phyloP scores from a whole-genome alignment of 53 echinoderm and acorn worm species.

The Astropecten irregularis region DNA sequence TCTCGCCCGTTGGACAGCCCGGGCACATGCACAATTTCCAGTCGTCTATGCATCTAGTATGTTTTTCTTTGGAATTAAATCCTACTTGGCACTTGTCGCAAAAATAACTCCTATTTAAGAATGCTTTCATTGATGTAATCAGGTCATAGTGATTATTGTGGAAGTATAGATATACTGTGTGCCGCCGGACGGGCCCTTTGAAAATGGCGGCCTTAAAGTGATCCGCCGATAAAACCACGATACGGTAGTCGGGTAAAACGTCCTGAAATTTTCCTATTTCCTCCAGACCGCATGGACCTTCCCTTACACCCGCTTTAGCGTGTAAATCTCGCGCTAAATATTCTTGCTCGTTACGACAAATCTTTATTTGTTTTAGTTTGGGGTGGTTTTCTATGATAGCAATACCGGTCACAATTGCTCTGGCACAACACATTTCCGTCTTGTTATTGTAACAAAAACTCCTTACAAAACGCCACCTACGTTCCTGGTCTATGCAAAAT shows the following conservation, averaged over 20 bases:
- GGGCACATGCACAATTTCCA: conserved; percentile 27
- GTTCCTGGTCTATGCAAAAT: too few relatives aligned
- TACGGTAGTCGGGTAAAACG: conserved; percentile 17
- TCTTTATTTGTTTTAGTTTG: conserved; percentile 11
- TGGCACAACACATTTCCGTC: conserved; percentile 57
- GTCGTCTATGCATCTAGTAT: conserved; percentile 31
- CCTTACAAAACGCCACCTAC: too few relatives aligned
- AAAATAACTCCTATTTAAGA: conserved; percentile 32
- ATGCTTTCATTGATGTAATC: conserved; percentile 38
- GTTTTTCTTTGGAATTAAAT: conserved; percentile 23
- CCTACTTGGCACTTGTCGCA: neutral
- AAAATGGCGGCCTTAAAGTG: conserved; percentile 23
- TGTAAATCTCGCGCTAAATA: conserved; percentile 46
- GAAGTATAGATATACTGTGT: conserved; percentile 1
- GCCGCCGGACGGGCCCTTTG: conserved; percentile 29
- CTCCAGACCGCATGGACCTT: conserved; percentile 55
- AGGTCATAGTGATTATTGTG: neutral
- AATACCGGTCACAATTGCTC: conserved; percentile 67
- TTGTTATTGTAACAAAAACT: too few relatives aligned
- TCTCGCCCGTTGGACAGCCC: conserved; percentile 43
- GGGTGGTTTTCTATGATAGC: conserved; percentile 55
- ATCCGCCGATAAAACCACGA: conserved; percentile 45
- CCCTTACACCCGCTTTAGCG: conserved; percentile 38
- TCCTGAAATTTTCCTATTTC: conserved; percentile 49
- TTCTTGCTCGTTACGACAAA: conserved; percentile 10